These are phyloP conservation scores for Nestor notabilis DNA, from an alignment of 2,113 vertebrate species.

Conservation along the genomic window DNA sequence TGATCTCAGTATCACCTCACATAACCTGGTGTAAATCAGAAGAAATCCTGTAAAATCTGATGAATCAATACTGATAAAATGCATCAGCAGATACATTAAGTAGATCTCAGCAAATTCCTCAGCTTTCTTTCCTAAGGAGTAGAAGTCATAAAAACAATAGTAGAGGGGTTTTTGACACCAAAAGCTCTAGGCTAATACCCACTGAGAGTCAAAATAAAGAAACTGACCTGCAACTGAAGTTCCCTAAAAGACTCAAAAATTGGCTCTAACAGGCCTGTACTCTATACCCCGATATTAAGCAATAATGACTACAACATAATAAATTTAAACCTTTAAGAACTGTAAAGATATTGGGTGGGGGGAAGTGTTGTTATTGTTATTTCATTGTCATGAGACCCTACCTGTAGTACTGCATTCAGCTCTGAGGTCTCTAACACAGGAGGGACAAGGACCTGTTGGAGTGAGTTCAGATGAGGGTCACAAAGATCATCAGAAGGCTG, in stretches of 20 bases:
- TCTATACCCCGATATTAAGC: not conserved
- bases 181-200: not conserved
- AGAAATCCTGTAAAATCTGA: not conserved
- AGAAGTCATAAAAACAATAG: not conserved
- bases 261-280: not conserved
- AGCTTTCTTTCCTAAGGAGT: not conserved
- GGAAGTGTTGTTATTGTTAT: not conserved
- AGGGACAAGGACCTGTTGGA: not conserved
- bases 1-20: not conserved
- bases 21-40: not conserved
- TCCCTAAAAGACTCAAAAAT: not conserved
- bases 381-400: not conserved
- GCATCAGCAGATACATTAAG: not conserved
- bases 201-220: not conserved
- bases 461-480: not conserved
- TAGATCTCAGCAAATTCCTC: not conserved
- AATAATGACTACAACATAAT: not conserved
- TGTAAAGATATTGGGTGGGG: not conserved
- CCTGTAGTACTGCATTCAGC: not conserved
- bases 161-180: not conserved
- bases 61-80: not conserved
- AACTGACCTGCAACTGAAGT: not conserved
- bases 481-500: not conserved
- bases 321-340: not conserved
- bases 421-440: not conserved